Evolutionary conservation across 2,797 vertebrate genomes (phyloP), one percentile per base, ranked within the genome.

Genomic region (Crocidura indochinensis): DNA sequence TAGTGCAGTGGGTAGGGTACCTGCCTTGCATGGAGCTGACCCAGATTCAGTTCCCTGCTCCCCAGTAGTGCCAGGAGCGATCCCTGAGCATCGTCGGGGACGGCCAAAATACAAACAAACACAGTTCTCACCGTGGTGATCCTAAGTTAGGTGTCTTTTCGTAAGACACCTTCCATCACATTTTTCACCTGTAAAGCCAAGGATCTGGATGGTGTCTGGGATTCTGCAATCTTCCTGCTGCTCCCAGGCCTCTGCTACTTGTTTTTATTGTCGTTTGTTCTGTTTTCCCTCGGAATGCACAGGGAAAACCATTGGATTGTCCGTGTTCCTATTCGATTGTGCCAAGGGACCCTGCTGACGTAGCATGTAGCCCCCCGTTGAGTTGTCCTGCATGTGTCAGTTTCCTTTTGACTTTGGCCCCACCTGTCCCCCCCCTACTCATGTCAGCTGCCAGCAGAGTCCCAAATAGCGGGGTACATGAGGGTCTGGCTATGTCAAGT

Each of bases 311-410:
- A 12, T 72, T 81, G 53, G 46, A 49, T 68, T 65, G 56, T 92
- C 53, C 64, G 19, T 92, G 29, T 94, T 81, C 89, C 3, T 92
- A 2, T 94, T 90, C 93, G 92, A 78, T n/a, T 71, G 80, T 94
- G n/a, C 64, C 51, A 38, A 92, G 87, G 64, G 74, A 60, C 31
- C 72, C 76, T n/a, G 95, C 87, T 94, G 78, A 82, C 76, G 91
- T 94, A 93, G 95, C 94, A 88, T 92, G 89, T 91, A 17, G 26
- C 65, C 60, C 11, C 5, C 82, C 60, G 31, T 19, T 7, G 15
- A 78, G 65, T n/a, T 27, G 71, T 88, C 82, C 68, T 88, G 92
- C 95, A 92, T 92, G 94, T 93, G 31, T 86, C 81, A 68, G 56
- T 77, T 46, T 49, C 85, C 56, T 81, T 29, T 56, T 47, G 29